Evolutionary conservation across 2,888 invertebrate species (phyloP).

Genomic region (Prosopocoilus inquinatus): DNA sequence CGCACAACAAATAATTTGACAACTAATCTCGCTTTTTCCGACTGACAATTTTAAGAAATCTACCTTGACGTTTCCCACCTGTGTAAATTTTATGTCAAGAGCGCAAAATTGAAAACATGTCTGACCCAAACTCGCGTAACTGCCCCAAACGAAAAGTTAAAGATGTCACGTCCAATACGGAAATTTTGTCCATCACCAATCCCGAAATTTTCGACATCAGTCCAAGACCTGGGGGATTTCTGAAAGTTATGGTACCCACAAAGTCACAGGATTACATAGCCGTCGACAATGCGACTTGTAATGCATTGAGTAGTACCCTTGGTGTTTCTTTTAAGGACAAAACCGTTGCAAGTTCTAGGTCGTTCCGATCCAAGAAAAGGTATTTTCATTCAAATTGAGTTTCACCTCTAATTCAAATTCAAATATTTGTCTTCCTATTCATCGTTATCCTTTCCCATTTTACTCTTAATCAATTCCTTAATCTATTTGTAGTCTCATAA

Average conservation of each 20-base stretch:
- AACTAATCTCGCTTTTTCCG: not conserved
- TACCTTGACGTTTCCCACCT: not conserved
- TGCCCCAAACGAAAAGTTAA: slow-evolving; percentile 7
- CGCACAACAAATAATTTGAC: not conserved
- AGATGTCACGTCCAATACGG: slow-evolving; percentile 13
- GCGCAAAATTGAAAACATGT: not conserved
- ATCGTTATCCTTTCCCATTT: too few species aligned
- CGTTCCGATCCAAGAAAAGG: not conserved
- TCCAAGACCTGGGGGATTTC: slow-evolving; percentile 24
- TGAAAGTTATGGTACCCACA: slow-evolving; percentile 19
- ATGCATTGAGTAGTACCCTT: too few species aligned
- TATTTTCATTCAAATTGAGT: not conserved
- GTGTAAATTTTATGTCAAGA: not conserved
- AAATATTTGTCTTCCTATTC: too few species aligned
- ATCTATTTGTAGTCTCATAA: too few species aligned
- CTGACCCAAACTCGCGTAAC: too few species aligned
- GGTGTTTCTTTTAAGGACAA: too few species aligned
- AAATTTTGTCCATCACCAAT: slow-evolving; percentile 17
- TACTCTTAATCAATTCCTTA: too few species aligned
- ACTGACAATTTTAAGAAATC: not conserved
- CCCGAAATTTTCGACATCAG: slow-evolving; percentile 17
- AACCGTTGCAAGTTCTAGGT: too few species aligned
- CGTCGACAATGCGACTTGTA: not conserved
- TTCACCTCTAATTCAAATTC: not conserved
- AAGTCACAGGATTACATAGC: slow-evolving; percentile 16